Conservation (phyloP, 2,888 invertebrate species). For the Netelia melanura region DNA sequence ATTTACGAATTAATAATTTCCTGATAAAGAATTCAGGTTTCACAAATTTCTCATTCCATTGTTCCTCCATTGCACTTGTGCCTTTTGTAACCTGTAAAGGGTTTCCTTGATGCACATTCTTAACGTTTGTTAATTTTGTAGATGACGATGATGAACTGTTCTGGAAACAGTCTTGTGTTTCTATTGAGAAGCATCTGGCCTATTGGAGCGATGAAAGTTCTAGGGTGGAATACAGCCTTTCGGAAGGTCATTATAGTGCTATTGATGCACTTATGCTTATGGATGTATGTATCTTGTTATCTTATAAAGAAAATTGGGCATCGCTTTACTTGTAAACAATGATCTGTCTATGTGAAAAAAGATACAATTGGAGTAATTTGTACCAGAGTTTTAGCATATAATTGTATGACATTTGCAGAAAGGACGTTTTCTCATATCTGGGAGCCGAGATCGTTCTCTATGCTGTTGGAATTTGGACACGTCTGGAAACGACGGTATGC, state of each 20-base stretch:
- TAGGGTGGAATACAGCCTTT: conserved; percentile 85
- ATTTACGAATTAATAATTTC: conserved; percentile 1
- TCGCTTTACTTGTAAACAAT: too few species aligned
- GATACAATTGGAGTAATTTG: too few species aligned
- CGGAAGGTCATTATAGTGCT: conserved; percentile 87
- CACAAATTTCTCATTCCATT: background rate
- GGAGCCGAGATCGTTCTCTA: conserved; percentile 87
- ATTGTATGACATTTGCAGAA: conserved; percentile 69
- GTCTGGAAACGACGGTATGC: conserved; percentile 74
- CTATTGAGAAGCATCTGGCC: conserved; percentile 87
- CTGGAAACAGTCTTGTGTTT: conserved; percentile 87
- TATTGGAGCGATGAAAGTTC: conserved; percentile 86
- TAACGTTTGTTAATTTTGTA: conserved; percentile 68
- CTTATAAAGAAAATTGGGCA: too few species aligned
- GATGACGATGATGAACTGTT: conserved; percentile 84
- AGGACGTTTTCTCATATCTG: conserved; percentile 86
- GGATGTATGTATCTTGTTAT: conserved; percentile 85
- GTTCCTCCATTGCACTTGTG: background rate
- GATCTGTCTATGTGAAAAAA: too few species aligned
- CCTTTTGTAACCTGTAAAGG: background rate
- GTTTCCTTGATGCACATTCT: background rate
- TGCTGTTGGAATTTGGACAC: conserved; percentile 85
- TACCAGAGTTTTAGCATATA: background rate
- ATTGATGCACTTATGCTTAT: conserved; percentile 87
- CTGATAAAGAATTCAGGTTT: background rate